A percentile compares a stretch with the other conserved stretches of the same genome.
phyloP scores from a whole-genome alignment of 2,797 vertebrate genomes.

The Scomberomorus guttatus region DNA sequence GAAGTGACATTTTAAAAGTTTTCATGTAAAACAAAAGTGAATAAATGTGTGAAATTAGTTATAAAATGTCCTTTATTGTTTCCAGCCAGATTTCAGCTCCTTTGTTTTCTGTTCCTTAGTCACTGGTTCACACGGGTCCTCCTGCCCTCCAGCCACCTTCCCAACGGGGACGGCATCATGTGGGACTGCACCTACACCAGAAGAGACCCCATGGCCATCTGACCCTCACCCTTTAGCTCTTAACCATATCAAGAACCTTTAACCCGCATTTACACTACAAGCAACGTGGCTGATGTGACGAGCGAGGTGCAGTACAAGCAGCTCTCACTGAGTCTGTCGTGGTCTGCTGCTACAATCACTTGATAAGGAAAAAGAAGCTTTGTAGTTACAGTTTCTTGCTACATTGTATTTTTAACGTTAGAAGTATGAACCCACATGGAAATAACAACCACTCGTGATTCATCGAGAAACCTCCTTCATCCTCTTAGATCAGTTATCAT shows the following conservation, averaged over 20 bases:
- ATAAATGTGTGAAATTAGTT: no score
- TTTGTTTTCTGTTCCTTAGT: constrained; percentile 77
- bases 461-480: background rate
- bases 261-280: background rate
- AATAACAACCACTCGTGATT: constrained; percentile 7
- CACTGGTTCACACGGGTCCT: constrained; percentile 96
- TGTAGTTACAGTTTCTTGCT: background rate
- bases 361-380: background rate
- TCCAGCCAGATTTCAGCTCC: background rate
- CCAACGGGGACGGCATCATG: constrained; percentile 89
- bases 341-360: background rate
- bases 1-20: no score
- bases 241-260: background rate
- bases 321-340: background rate
- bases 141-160: constrained; percentile 92
- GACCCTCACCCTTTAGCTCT: constrained; percentile 53
- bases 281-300: background rate
- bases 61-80: background rate
- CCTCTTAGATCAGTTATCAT: background rate
- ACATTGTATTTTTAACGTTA: background rate
- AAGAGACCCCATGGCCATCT: constrained; percentile 89
- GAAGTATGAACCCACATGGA: background rate
- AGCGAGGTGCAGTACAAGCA: background rate
- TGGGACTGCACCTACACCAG: constrained; percentile 88
- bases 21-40: no score